A percentile compares a stretch with the other conserved stretches of the same genome.
phyloP scores from a whole-genome alignment of 2,797 vertebrate genomes.

The Podarcis lilfordi region DNA sequence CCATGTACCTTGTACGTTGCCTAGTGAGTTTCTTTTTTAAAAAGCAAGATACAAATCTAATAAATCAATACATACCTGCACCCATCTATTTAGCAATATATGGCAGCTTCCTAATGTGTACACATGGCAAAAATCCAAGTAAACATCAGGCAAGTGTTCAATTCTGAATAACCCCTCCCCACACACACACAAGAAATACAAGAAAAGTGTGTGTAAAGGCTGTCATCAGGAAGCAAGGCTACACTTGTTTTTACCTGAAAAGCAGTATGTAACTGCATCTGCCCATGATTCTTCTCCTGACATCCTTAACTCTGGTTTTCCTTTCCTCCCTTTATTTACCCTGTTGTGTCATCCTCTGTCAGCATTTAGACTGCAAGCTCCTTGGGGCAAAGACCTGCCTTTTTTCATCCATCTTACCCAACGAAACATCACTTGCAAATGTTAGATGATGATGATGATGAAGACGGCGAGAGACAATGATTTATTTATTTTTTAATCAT shows the following conservation, averaged over 20 bases:
- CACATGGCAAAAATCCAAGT: not conserved
- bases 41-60: no score
- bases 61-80: no score
- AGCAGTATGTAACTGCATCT: not conserved
- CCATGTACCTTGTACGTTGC: no score
- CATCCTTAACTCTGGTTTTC: not conserved
- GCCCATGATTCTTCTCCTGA: no score
- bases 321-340: not conserved
- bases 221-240: not conserved
- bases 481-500: not conserved
- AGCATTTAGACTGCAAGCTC: not conserved
- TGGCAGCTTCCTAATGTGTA: not conserved
- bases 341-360: not conserved
- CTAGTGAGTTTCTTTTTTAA: no score
- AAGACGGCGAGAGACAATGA: not conserved
- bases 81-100: not conserved
- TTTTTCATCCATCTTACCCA: no score
- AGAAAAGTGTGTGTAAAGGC: not conserved
- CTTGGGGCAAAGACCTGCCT: not conserved
- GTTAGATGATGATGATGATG: no score
- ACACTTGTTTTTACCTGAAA: not conserved
- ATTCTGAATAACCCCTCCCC: not conserved
- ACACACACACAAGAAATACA: not conserved
- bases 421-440: no score
- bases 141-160: not conserved